Percentiles rank a stretch among this genome's conserved stretches.
These are phyloP conservation scores for Varanus komodoensis DNA, from an alignment of 2,113 vertebrate genomes.

Conservation along the genomic window DNA sequence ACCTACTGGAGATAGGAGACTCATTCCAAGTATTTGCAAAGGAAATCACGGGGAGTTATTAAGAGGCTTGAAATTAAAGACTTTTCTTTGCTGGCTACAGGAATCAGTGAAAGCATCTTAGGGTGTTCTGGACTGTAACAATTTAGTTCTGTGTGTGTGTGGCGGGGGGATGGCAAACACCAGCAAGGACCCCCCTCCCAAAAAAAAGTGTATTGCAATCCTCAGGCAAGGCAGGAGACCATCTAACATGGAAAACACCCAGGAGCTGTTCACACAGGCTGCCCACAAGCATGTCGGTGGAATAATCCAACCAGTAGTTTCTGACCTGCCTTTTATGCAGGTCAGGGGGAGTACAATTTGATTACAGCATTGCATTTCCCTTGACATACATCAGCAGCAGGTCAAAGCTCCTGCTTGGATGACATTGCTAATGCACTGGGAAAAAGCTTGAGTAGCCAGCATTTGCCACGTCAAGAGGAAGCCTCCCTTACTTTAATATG, in stretches of 20 bases:
- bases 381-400: background rate
- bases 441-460: background rate
- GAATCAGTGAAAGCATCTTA: background rate
- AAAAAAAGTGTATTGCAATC: background rate
- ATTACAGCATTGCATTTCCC: slow-evolving; percentile 11
- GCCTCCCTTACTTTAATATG: background rate
- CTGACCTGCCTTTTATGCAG: background rate
- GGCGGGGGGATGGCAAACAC: background rate
- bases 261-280: background rate
- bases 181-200: background rate
- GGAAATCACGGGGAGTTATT: background rate
- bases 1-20: background rate
- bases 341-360: slow-evolving; percentile 13
- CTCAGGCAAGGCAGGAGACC: background rate
- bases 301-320: background rate
- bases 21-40: background rate
- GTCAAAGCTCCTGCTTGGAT: slow-evolving; percentile 21
- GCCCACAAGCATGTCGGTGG: background rate
- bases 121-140: background rate
- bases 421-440: slow-evolving; percentile 13
- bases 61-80: background rate
- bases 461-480: background rate
- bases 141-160: background rate
- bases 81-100: background rate
- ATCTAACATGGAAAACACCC: background rate